Evolutionary conservation across 2,113 vertebrate species (phyloP).

Genomic region (Leucopsar rothschildi): DNA sequence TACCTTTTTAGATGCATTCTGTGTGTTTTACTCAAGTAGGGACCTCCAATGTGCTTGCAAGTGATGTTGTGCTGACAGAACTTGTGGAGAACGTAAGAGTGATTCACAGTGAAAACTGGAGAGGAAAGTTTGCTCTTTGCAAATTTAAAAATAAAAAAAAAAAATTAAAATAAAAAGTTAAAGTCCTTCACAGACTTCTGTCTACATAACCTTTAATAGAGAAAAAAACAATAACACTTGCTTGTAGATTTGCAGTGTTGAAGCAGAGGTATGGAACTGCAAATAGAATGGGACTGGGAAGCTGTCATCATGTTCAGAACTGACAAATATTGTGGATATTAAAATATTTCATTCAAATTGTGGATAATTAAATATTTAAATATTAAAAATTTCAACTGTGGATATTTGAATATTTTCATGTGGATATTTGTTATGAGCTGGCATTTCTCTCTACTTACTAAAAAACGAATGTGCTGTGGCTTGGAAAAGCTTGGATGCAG

Average conservation of each 20-base stretch:
- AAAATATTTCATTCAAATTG: not conserved
- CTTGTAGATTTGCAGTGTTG: not conserved
- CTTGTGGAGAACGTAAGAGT: not conserved
- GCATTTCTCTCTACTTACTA: not conserved
- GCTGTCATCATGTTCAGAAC: not conserved
- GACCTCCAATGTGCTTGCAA: not conserved
- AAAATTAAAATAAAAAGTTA: not conserved
- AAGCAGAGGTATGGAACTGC: not conserved
- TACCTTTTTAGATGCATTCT: not conserved
- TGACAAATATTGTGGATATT: not conserved
- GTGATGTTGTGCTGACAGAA: not conserved
- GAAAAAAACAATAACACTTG: not conserved
- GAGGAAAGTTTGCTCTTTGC: not conserved
- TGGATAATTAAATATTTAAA: constrained; percentile 2
- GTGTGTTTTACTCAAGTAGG: not conserved
- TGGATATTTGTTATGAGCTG: not conserved
- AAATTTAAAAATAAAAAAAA: not conserved
- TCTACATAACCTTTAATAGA: not conserved
- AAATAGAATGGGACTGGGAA: not conserved
- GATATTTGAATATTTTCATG: not conserved
- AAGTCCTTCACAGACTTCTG: constrained; percentile 2
- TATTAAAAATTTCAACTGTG: not conserved
- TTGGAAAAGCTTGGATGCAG: not conserved
- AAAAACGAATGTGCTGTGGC: not conserved
- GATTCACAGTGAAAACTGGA: not conserved